These are phyloP conservation scores for Thymallus thymallus DNA, from an alignment of 2,113 vertebrate species.

Conservation along the genomic window DNA sequence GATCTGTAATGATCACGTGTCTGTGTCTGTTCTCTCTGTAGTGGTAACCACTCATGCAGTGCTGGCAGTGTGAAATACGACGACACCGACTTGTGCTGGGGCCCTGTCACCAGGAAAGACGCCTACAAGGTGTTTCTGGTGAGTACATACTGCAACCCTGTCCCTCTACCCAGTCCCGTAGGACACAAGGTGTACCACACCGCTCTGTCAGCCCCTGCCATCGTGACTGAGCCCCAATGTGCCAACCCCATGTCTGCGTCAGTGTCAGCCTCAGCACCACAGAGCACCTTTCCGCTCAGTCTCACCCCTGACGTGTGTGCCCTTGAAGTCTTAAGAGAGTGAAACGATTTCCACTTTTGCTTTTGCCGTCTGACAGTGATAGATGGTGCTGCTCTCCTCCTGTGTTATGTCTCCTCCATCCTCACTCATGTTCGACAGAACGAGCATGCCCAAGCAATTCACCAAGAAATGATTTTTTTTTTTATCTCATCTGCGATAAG, in stretches of 20 bases:
- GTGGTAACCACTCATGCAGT: slow-evolving; percentile 86
- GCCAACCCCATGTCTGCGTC: slow-evolving; percentile 1
- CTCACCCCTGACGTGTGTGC: slow-evolving; percentile 5
- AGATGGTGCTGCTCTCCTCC: slow-evolving; percentile 57
- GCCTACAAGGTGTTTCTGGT: slow-evolving; percentile 96
- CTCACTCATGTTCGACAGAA: slow-evolving; percentile 26
- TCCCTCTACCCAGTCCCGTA: not conserved
- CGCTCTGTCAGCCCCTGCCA: not conserved
- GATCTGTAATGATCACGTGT: no score
- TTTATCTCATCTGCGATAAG: slow-evolving; percentile 29
- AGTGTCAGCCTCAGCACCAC: slow-evolving; percentile 4
- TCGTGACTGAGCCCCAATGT: not conserved
- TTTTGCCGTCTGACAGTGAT: slow-evolving; percentile 56
- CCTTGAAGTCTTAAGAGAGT: slow-evolving; percentile 58
- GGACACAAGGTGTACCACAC: not conserved
- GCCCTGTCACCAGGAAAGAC: slow-evolving; percentile 82
- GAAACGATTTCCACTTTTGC: slow-evolving; percentile 44
- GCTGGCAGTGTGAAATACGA: slow-evolving; percentile 83
- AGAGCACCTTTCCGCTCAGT: not conserved
- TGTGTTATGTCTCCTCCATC: slow-evolving; percentile 18
- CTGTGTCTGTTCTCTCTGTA: slow-evolving; percentile 33
- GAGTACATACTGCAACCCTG: slow-evolving; percentile 57
- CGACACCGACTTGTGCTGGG: slow-evolving; percentile 93
- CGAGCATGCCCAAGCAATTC: slow-evolving; percentile 22
- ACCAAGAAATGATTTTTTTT: slow-evolving; percentile 31